Base-by-base conservation (phyloP, 2,888 invertebrate genomes). In the Euzophera pinguis region DNA sequence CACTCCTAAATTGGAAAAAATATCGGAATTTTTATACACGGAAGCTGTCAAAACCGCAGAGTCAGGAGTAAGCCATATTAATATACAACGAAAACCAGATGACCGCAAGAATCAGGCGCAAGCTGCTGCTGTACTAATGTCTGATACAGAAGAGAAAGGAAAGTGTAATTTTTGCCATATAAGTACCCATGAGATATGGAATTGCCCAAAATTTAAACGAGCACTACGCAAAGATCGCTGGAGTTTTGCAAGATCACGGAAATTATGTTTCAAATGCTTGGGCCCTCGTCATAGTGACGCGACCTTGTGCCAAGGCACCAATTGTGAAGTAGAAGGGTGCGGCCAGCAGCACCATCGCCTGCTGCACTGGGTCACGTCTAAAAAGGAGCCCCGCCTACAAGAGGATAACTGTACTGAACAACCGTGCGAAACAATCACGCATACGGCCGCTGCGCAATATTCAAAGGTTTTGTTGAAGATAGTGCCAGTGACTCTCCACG, bases 401-500 rank as follows among this genome's bases (percentile, higher is more conserved):
- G 16, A 39, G 14, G 38, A 13, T 39, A 14, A 9, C 3, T 13
- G 14, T 4, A 13, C 38, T 22, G 38, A 39, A 3, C 5, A 39
- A 8, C 14, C 12, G 13, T 9, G 14, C 35, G 49, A 49, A 13
- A 35, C 49, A 17, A 38, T 49, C 8, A 39, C 12, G 35, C 35
- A 49, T 13, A 35, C 49, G 12, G 52, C 22, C 37, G 49, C 39
- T 29, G n/a, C 39, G 27, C 50, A 47, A 41, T 45, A 37, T 6
- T 39, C 47, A 10, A 42, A 50, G 45, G 57, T 61, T 12, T 7
- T 60, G 16, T 42, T 62, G 12, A 58, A 58, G 52, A 48, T 58
- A 27, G 55, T 60, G 12, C 59, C 59, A 0, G 53, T 62, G 1
- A 57, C 43, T 1, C 13, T 62, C 13, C 51, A 53, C 29, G 58